Evolutionary conservation across 2,888 invertebrate genomes (phyloP).

Genomic region (Eilema depressum): DNA sequence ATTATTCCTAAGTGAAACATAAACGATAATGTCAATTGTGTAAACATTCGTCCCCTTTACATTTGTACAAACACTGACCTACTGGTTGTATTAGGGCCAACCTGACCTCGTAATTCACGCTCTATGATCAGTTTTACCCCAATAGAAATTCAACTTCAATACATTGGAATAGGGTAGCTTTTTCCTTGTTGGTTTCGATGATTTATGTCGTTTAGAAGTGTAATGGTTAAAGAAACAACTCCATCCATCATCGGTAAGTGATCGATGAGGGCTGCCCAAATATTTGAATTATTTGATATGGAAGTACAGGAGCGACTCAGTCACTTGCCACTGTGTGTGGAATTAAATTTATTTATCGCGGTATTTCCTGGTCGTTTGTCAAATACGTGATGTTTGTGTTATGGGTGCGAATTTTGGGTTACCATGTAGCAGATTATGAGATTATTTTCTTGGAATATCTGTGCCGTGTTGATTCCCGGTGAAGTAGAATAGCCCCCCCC

Average conservation of each 20-base stretch:
- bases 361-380: conserved; percentile 27
- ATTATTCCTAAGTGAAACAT: conserved; percentile 82
- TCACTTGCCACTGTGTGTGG: conserved; percentile 62
- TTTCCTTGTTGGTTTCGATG: background rate
- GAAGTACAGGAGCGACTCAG: conserved; percentile 56
- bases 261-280: conserved; percentile 83
- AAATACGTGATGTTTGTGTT: conserved; percentile 6
- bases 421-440: background rate
- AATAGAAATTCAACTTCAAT: conserved; percentile 38
- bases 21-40: conserved; percentile 81
- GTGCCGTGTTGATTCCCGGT: too few species aligned
- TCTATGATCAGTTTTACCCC: conserved; percentile 23
- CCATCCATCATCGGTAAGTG: conserved; percentile 83
- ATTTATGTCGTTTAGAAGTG: conserved; percentile 47
- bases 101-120: conserved; percentile 54
- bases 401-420: conserved; percentile 4
- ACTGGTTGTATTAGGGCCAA: conserved; percentile 70
- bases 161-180: background rate
- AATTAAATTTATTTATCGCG: conserved; percentile 46
- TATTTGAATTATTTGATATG: conserved; percentile 84
- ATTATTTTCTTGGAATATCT: background rate
- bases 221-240: conserved; percentile 58
- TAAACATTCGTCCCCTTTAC: conserved; percentile 74
- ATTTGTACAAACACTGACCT: conserved; percentile 78
- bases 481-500: too few species aligned